Conservation (phyloP, 2,888 invertebrate genomes). For the Idaea dimidiata region DNA sequence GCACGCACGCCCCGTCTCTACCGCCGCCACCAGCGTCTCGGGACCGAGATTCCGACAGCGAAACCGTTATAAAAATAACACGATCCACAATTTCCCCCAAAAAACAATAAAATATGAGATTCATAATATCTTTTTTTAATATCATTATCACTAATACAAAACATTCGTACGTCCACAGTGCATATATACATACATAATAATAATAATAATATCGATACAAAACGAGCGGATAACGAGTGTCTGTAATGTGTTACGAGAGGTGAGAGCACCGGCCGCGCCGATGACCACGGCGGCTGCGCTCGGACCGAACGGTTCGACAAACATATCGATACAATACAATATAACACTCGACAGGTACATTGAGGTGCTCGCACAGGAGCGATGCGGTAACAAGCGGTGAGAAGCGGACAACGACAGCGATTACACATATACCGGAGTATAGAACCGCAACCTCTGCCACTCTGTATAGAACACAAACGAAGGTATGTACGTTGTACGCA, state of each 20-base stretch:
- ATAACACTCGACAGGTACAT: conserved; percentile 46
- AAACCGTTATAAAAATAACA: conserved; percentile 72
- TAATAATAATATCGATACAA: conserved; percentile 36
- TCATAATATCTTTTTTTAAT: conserved; percentile 48
- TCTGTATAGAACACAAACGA: conserved; percentile 72
- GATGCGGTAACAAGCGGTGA: conserved; percentile 72
- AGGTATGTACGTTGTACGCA: conserved; percentile 56
- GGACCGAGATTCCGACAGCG: conserved; percentile 47
- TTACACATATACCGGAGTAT: conserved; percentile 61
- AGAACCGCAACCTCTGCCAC: conserved; percentile 69
- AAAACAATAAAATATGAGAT: conserved; percentile 53
- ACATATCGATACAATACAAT: conserved; percentile 30
- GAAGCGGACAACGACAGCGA: conserved; percentile 73
- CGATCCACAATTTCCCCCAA: conserved; percentile 56
- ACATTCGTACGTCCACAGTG: conserved; percentile 64
- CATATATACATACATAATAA: conserved; percentile 73
- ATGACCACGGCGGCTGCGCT: conserved; percentile 44
- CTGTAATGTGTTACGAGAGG: conserved; percentile 29
- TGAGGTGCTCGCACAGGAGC: conserved; percentile 44
- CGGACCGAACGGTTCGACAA: conserved; percentile 41
- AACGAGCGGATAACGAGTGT: conserved; percentile 40
- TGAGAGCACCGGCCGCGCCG: conserved; percentile 33
- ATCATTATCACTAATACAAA: conserved; percentile 64
- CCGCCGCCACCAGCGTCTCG: conserved; percentile 35
- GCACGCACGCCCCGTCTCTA: conserved; percentile 5